Evolutionary conservation across 2,888 invertebrate genomes (phyloP).

Genomic region (Chloromyia formosa): DNA sequence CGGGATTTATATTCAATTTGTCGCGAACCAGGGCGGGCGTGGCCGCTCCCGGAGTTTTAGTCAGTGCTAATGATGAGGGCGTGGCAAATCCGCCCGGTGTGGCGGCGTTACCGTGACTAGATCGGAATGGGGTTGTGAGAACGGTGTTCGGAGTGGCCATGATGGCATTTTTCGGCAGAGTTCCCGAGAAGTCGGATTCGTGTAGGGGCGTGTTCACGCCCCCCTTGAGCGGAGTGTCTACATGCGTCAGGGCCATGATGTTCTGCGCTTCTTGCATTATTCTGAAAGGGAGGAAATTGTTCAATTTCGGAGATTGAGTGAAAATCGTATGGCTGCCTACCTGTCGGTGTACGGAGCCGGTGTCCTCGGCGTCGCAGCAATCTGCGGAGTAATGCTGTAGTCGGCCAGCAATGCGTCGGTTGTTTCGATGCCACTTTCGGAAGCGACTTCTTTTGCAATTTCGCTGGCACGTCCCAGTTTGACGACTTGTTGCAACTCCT

Average conservation of each 20-base stretch:
- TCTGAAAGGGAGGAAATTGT: conserved; percentile 58
- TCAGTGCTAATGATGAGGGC: conserved; percentile 66
- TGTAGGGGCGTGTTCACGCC: conserved; percentile 94
- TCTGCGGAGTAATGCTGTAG: conserved; percentile 82
- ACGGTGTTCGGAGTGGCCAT: conserved; percentile 91
- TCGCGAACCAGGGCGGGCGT: conserved; percentile 86
- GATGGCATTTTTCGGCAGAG: conserved; percentile 75
- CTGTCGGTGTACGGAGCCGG: conserved; percentile 85
- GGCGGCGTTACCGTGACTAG: conserved; percentile 71
- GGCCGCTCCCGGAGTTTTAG: conserved; percentile 53
- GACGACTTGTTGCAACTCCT: conserved; percentile 89
- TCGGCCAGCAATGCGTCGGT: conserved; percentile 91
- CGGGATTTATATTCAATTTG: conserved; percentile 93
- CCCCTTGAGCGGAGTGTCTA: conserved; percentile 96
- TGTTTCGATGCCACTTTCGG: conserved; percentile 78
- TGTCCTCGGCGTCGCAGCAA: conserved; percentile 82
- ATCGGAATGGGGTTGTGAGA: conserved; percentile 84
- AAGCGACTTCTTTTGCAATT: conserved; percentile 86
- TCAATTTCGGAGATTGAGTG: neutral
- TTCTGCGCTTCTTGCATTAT: conserved; percentile 96
- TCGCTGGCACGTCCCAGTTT: conserved; percentile 92
- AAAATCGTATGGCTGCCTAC: conserved; percentile 65
- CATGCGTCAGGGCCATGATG: conserved; percentile 97
- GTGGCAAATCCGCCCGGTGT: conserved; percentile 72
- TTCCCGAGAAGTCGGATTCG: conserved; percentile 87